These are phyloP conservation scores for Myiopsitta monachus DNA, from an alignment of 2,113 vertebrate species.

Conservation along the genomic window DNA sequence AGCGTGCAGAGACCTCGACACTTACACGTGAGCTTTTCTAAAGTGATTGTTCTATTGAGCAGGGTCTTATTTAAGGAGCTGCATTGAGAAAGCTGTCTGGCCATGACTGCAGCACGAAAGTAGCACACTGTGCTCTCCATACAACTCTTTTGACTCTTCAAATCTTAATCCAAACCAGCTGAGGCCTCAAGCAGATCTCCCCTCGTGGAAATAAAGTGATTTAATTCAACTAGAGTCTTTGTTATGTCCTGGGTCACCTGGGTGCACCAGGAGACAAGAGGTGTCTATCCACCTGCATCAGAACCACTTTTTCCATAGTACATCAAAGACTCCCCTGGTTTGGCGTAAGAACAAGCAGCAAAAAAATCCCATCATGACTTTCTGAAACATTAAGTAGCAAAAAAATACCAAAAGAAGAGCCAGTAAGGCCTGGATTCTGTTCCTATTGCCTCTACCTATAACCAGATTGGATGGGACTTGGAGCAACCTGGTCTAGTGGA, in stretches of 20 bases:
- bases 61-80: neutral
- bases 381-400: neutral
- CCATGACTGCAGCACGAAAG: neutral
- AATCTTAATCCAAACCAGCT: neutral
- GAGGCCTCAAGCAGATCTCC: neutral
- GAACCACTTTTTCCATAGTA: neutral
- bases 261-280: neutral
- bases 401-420: neutral
- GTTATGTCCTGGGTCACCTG: rapidly evolving
- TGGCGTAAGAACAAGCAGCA: neutral
- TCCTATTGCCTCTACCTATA: neutral
- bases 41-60: neutral
- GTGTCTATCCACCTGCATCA: neutral
- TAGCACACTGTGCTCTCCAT: neutral
- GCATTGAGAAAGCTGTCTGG: neutral
- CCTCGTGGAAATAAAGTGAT: neutral
- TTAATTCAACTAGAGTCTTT: neutral
- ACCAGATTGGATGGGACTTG: neutral
- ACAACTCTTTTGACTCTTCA: neutral
- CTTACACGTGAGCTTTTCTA: neutral
- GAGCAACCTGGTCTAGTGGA: neutral
- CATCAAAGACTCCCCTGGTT: neutral
- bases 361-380: neutral
- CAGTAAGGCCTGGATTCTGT: neutral
- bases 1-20: neutral